These are phyloP conservation scores for Phortica okadai DNA, from an alignment of 2,888 invertebrate species.

Conservation along the genomic window DNA sequence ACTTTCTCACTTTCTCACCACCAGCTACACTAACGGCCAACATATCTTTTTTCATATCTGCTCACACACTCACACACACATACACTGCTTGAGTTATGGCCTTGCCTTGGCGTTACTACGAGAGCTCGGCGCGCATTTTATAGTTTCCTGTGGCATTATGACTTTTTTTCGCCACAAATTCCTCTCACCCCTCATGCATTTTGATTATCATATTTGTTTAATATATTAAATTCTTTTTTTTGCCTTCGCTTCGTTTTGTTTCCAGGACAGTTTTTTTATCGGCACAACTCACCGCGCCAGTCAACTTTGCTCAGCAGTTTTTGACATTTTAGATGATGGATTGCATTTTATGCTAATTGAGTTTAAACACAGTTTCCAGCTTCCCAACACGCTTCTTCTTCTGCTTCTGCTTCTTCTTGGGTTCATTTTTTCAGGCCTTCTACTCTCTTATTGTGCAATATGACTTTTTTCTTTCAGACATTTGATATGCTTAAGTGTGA, in stretches of 20 bases:
- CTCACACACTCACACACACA: not conserved
- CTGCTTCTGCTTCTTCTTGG: not conserved
- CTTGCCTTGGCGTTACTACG: not conserved
- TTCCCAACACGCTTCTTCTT: not conserved
- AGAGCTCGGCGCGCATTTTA: not conserved
- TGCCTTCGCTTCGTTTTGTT: constrained; percentile 30
- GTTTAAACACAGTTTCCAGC: constrained; percentile 59
- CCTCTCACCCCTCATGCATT: constrained; percentile 40
- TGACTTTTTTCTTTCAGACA: too few species aligned
- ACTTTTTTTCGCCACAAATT: not conserved
- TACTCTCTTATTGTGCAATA: too few species aligned
- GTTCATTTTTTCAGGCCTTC: not conserved
- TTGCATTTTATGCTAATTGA: constrained; percentile 72
- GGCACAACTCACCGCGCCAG: constrained; percentile 54
- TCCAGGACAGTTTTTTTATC: constrained; percentile 55
- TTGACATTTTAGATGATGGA: constrained; percentile 75
- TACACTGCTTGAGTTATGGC: not conserved
- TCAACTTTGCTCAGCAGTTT: constrained; percentile 73
- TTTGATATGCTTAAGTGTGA: not conserved
- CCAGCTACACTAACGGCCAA: not conserved
- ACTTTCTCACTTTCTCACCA: not conserved
- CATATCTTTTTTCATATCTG: not conserved
- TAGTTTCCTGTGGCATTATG: constrained; percentile 20
- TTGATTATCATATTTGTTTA: constrained; percentile 65
- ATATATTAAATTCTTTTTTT: constrained; percentile 59